These are phyloP conservation scores for Onychorhynchus coronatus DNA, from an alignment of 2,113 vertebrate species.

Conservation along the genomic window DNA sequence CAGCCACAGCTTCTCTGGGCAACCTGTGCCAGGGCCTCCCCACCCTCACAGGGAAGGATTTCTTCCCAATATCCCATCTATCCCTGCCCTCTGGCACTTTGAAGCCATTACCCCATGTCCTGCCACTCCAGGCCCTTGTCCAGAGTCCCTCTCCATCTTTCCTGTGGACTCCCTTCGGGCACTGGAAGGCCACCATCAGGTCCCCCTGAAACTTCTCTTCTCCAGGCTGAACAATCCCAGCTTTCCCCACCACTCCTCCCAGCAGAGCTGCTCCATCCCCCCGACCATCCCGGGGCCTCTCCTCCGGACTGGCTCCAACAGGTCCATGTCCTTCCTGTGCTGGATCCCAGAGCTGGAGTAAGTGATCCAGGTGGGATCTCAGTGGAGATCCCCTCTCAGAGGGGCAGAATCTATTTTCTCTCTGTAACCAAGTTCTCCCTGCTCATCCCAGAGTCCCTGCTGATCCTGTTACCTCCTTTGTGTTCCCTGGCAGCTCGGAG, in stretches of 20 bases:
- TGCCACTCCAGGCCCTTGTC: background rate
- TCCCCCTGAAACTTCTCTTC: background rate
- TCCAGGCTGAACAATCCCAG: background rate
- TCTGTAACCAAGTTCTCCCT: background rate
- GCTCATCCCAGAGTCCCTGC: background rate
- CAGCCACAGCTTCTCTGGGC: background rate
- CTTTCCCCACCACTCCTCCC: background rate
- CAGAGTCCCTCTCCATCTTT: background rate
- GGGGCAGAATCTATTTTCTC: background rate
- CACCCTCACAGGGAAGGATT: background rate
- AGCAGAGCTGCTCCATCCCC: background rate
- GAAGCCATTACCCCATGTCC: background rate
- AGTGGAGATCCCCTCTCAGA: background rate
- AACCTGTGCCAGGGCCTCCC: background rate
- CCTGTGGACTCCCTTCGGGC: too few species aligned
- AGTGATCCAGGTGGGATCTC: background rate
- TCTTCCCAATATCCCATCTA: background rate
- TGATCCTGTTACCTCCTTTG: conserved; percentile 71
- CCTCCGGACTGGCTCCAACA: background rate
- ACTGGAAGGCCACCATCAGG: background rate
- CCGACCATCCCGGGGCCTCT: background rate
- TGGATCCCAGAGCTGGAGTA: background rate
- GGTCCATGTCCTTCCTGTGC: background rate
- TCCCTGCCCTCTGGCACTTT: background rate
- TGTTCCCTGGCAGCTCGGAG: conserved; percentile 67